Base-by-base conservation (phyloP, 2,113 vertebrate genomes). In the Paedocypris sp. region DNA sequence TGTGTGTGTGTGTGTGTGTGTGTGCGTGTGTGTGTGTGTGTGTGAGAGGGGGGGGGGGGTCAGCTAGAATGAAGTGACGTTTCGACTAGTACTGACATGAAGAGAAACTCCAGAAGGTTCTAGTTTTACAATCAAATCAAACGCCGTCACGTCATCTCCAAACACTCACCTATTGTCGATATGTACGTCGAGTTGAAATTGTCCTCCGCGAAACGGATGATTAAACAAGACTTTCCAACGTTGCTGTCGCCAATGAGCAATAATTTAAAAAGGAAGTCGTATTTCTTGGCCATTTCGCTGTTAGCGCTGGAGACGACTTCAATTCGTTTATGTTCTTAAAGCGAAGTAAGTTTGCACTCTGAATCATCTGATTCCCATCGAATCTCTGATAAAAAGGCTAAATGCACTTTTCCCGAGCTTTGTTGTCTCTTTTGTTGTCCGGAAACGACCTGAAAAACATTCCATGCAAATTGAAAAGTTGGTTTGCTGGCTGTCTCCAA, bases 161-260 rank as follows among this genome's bases (percentile, higher is more conserved):
- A 11, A 10, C 48, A 83, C 89, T 70, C 82, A 94, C 92, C 92
- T 41, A 96, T 96, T 69, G 93, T 96, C 62, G 91, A 94, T 76
- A 97, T 97, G 79, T 94, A 94, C 0, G 93, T 97, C 72, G 78
- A 88, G 80, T 89, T 91, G 84, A 96, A 97, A 77, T 90, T 90
- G 79, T 94, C 91, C 73, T 96, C 91, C 1, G 91, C 88, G 49
- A 97, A 96, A 43, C 93, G 88, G 59, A 97, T 91, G 77, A 96
- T 90, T 60, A 97, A 84, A 75, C 93, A 97, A 0, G 92, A 93
- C 81, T 96, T 96, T 4, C 92, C 93, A 51, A 97, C 93, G 46
- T 92, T 92, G 18, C 91, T 94, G 81, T 97, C 93, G 54, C 92
- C 93, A 76, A 97, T 94, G 31, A 97, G 87, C 36, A 91, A 76